These are phyloP conservation scores for Trichoplusia ni DNA, from an alignment of 1,140 invertebrate genomes.

Conservation along the genomic window DNA sequence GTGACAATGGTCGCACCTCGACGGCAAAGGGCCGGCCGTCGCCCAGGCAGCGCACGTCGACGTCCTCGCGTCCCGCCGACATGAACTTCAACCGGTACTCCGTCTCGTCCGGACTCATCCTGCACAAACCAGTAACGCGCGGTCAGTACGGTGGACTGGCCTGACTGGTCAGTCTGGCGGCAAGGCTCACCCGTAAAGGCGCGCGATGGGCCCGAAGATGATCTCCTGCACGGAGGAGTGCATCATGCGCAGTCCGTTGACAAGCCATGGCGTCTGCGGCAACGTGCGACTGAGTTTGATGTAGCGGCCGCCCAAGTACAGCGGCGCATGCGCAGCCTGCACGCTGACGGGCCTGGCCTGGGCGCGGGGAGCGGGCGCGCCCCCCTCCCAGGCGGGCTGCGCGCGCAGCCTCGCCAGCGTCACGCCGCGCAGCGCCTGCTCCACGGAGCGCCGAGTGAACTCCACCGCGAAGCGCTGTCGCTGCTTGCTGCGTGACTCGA, in stretches of 20 bases:
- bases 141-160: background rate
- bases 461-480: constrained; percentile 60
- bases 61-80: constrained; percentile 96
- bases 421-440: constrained; percentile 55
- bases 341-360: constrained; percentile 35
- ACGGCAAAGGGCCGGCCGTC: constrained; percentile 93
- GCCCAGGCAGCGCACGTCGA: constrained; percentile 95
- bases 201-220: constrained; percentile 85
- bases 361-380: background rate
- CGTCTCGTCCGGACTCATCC: constrained; percentile 53
- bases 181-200: constrained; percentile 78
- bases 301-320: constrained; percentile 81
- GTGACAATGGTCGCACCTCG: constrained; percentile 82
- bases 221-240: constrained; percentile 96
- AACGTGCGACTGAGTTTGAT: constrained; percentile 93
- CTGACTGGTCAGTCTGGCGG: background rate
- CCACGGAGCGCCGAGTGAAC: constrained; percentile 66
- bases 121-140: constrained; percentile 27
- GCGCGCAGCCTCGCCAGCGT: constrained; percentile 35
- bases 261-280: constrained; percentile 96
- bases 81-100: constrained; percentile 86
- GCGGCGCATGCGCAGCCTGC: constrained; percentile 15
- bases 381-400: background rate
- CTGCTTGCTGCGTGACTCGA: constrained; percentile 55
- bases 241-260: constrained; percentile 90